Conservation (phyloP, 2,888 invertebrate genomes). For the Lumbricus terrestris region DNA sequence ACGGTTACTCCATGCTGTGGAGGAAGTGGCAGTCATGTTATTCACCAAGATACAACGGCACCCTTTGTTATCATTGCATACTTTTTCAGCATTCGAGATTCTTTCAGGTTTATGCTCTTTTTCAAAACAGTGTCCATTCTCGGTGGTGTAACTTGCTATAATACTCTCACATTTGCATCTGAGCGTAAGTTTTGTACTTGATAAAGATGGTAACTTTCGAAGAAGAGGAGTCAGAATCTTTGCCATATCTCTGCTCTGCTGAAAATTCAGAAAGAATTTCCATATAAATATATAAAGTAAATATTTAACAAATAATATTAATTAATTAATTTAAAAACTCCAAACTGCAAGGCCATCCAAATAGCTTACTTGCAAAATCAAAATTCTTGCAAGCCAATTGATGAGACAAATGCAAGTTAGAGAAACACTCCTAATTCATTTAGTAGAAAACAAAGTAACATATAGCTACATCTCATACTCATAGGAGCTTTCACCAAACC, state of each 20-base stretch:
- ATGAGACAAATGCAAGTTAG: too few relatives aligned
- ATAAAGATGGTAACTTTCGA: not conserved
- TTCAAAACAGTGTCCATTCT: not conserved
- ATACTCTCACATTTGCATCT: not conserved
- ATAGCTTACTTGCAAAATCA: too few relatives aligned
- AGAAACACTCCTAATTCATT: too few relatives aligned
- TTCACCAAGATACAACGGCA: not conserved
- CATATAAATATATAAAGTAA: not conserved
- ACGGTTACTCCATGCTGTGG: not conserved
- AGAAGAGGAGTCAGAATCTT: conserved; percentile 3
- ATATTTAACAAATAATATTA: not conserved
- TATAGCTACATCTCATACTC: too few relatives aligned
- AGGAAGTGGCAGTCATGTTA: not conserved
- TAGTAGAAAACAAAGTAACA: too few relatives aligned
- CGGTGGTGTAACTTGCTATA: not conserved
- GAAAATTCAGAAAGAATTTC: not conserved
- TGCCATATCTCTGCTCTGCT: not conserved
- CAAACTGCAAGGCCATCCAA: too few relatives aligned
- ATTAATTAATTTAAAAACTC: too few relatives aligned
- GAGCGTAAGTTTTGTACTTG: not conserved
- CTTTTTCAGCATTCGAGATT: not conserved
- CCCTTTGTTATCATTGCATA: not conserved
- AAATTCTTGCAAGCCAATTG: too few relatives aligned
- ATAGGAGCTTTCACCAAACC: too few relatives aligned
- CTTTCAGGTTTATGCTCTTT: not conserved